A percentile compares a stretch with the other conserved stretches of the same genome.
These are phyloP conservation scores for Stegophylla sp. DNA, from an alignment of 2,888 invertebrate species.

Conservation along the genomic window DNA sequence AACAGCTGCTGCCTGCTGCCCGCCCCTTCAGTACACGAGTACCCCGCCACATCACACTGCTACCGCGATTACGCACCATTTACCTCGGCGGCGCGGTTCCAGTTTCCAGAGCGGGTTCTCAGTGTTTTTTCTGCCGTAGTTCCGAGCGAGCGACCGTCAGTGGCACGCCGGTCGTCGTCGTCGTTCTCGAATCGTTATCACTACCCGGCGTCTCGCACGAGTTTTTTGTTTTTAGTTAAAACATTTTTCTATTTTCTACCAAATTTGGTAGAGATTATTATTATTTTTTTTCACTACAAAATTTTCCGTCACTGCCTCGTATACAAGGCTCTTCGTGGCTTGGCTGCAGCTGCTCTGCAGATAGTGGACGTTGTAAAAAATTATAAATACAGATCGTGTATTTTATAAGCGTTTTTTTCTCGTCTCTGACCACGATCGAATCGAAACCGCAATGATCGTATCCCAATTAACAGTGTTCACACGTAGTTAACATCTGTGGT, in stretches of 20 bases:
- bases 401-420: too few relatives aligned
- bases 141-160: not conserved
- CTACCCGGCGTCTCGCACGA: not conserved
- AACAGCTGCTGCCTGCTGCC: not conserved
- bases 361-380: not conserved
- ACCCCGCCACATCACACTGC: not conserved
- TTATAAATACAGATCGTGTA: not conserved
- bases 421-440: not conserved
- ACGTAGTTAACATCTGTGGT: conserved; percentile 13
- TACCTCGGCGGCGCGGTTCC: conserved; percentile 26
- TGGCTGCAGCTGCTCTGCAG: too few relatives aligned
- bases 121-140: not conserved
- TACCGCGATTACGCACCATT: not conserved
- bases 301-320: not conserved
- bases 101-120: conserved; percentile 12
- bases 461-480: not conserved
- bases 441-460: not conserved
- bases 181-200: conserved; percentile 20
- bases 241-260: not conserved
- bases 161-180: conserved; percentile 8
- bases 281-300: not conserved
- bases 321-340: too few relatives aligned
- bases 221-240: not conserved
- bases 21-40: not conserved
- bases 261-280: not conserved